Base-by-base conservation (phyloP, 2,113 vertebrate species). In the Lycocorax pyrrhopterus region DNA sequence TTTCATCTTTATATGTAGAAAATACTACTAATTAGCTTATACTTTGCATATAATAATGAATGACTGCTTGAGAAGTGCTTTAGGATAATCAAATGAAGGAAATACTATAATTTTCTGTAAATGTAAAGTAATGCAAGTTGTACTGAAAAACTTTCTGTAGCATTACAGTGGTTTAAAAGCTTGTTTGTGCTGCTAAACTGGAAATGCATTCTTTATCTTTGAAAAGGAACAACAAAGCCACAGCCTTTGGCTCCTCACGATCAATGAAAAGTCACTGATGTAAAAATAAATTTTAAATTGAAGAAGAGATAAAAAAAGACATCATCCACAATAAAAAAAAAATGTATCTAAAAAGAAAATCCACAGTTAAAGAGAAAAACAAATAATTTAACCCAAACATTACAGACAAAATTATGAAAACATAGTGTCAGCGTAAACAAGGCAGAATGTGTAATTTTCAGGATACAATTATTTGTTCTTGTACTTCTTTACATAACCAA, bases 61-160 rank as follows among this genome's bases (percentile, higher is more conserved):
- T 62, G 16, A 72, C 16, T 80, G 4, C 21, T 69, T 52, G 32
- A 35, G 47, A 90, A 79, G 11, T 29, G 22, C 13, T 85, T 86
- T 72, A 62, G 32, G 8, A 66, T 67, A 66, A 47, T 9, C 26
- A 84, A 20, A 12, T 44, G 16, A 72, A 92, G 11, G 43, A 60
- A 78, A 72, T 10, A 33, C 20, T 52, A 5, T 32, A 6, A 43
- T 59, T 51, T 59, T 9, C 16, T 22, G 32, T 37, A 67, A 51
- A 58, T 58, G 6, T 32, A n/a, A 56, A 20, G 12, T 20, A 75
- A 49, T 0, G 0, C 3, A 74, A 35, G 30, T 46, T 7, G 1
- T 33, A 55, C 35, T 52, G 20, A 69, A 30, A 88, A 53, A 4
- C 7, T 62, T 80, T 66, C 13, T 62, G 23, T 66, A 66, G 32